Base-by-base conservation (phyloP, 2,797 vertebrate species). In the Aulostomus chinensis region DNA sequence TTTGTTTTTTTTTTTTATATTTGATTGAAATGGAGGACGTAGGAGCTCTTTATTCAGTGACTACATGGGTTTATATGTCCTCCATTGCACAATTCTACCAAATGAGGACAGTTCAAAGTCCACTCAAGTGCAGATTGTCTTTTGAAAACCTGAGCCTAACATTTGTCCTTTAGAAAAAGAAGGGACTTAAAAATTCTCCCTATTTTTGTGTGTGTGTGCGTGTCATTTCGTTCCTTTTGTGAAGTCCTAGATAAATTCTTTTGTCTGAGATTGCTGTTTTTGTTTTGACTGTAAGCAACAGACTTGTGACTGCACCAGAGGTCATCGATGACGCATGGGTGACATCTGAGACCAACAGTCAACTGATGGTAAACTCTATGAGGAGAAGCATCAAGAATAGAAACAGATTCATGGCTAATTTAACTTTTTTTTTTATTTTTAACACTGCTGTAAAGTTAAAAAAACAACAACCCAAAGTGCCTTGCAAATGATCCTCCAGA, bases 1-100 rank as follows among this genome's bases (percentile, higher is more conserved):
- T 80, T 84, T 84, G 75, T 56, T 55, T 91, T 90, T 53, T 80
- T 84, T 84, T 76, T 56, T 55, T 29, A 43, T 87, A 80, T 80
- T 86, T 86, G n/a, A 77, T 87, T 78, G 12, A 69, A 63, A 81
- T 84, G 74, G 85, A 85, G 80, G 78, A 83, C 65, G 39, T 48
- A 1, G 54, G 62, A 68, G 72, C n/a, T n/a, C n/a, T n/a, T n/a
- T 62, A 41, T 69, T 62, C 14, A 48, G 15, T 54, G 38, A 62
- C 62, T 70, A 21, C 29, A n/a, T 68, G 67, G 53, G 25, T 78
- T 68, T 62, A 51, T 63, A 43, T 41, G 38, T 76, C 49, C 78
- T 42, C 55, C 26, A 31, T 81, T 83, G 80, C 80, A 86, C 70
- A 80, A 58, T 70, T 69, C 35, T 54, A 65, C 52, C 64, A 59